Evolutionary conservation across 2,113 vertebrate species (phyloP), one percentile per base, ranked within the genome.

Genomic region (Chascanopsetta lugubris): DNA sequence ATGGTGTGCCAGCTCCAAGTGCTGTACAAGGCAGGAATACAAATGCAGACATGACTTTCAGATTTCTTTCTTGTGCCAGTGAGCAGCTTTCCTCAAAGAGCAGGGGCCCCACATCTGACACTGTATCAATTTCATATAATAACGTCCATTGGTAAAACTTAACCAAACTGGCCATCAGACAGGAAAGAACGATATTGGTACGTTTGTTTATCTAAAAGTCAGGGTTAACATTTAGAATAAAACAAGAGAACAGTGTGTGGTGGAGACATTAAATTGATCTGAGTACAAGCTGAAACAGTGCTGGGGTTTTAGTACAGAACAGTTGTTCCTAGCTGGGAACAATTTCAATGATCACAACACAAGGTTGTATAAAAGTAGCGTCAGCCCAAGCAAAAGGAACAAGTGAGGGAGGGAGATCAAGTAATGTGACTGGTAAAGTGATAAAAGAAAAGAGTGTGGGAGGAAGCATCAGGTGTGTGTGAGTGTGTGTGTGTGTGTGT

Each of bases 381-480:
- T 34, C 38, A 56, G 15, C 40, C 29, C 26, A 57, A 63, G 63
- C 7, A 43, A 30, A 73, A 32, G 57, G 65, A 80, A 15, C 46
- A 30, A 55, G 43, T 11, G 61, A 64, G 43, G 50, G 50, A 64
- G 71, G 53, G 8, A 48, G 61, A 75, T 75, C 34, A 4, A 62
- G 72, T 79, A 65, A 40, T 61, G 63, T 58, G 75, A 68, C 82
- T 82, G 77, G 46, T 83, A 69, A 84, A 87, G 77, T 62, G 84
- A 88, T 84, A 79, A 80, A 85, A 68, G 38, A 22, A 48, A 51
- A 9, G 24, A 64, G 70, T 34, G 82, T 68, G 77, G 76, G 68
- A 87, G 77, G 55, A 72, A 66, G 59, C 56, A 50, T 69, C 72
- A 54, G 27, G 51, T 56, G 60, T 13, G 43, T 30, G 46, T 20